These are phyloP conservation scores for Clarias batrachus DNA, from an alignment of 2,113 vertebrate genomes.

Conservation along the genomic window DNA sequence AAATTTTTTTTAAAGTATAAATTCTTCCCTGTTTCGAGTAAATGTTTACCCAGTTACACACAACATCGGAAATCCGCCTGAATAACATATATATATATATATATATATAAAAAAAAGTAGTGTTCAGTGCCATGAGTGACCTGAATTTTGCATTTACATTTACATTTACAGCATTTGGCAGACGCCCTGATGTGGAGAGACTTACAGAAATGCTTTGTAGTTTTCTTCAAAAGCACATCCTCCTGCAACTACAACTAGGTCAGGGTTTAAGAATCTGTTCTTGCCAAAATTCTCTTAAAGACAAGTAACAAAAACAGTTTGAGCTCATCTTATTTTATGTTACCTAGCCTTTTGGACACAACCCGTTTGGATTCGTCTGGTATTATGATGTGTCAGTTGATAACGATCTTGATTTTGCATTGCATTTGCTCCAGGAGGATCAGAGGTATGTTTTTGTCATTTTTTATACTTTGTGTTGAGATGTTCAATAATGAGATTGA, in stretches of 20 bases:
- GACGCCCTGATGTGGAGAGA: not conserved
- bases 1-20: not conserved
- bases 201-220: not conserved
- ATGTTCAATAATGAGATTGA: not conserved
- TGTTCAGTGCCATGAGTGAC: not conserved
- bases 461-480: not conserved
- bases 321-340: not conserved
- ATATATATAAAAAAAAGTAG: not conserved
- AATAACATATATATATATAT: too few relatives aligned
- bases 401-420: not conserved
- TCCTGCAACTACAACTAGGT: not conserved
- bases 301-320: not conserved
- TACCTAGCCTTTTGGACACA: not conserved
- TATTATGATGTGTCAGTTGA: not conserved
- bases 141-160: conserved; percentile 12
- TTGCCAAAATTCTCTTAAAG: not conserved
- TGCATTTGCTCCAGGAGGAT: not conserved
- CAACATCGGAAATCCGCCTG: not conserved
- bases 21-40: not conserved
- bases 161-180: not conserved
- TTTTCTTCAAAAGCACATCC: not conserved
- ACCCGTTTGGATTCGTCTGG: not conserved
- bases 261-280: not conserved
- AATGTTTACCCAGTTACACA: not conserved
- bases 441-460: not conserved